These are phyloP conservation scores for Athrips mouffetella DNA, from an alignment of 2,888 invertebrate genomes.

Conservation along the genomic window DNA sequence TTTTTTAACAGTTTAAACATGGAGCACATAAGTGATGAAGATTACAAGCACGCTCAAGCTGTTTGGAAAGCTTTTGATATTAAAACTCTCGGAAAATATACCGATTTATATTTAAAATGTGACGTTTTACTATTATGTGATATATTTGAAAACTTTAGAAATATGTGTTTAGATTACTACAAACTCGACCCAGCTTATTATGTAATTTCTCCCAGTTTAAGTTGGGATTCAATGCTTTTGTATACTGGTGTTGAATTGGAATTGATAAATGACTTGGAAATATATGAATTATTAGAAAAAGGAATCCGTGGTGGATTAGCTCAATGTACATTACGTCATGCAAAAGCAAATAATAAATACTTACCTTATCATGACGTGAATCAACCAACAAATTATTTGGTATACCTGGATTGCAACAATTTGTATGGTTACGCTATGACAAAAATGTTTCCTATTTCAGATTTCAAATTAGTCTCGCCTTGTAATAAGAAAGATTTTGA, in stretches of 20 bases:
- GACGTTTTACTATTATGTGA: constrained; percentile 19
- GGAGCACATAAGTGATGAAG: neutral
- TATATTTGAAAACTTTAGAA: constrained; percentile 22
- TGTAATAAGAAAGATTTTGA: constrained; percentile 18
- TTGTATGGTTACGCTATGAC: constrained; percentile 36
- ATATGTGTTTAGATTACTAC: constrained; percentile 15
- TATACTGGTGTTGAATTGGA: constrained; percentile 8
- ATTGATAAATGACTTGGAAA: neutral
- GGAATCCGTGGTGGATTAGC: constrained; percentile 14
- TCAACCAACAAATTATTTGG: constrained; percentile 24
- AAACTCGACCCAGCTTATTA: constrained; percentile 21
- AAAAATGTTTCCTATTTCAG: constrained; percentile 26
- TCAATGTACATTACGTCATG: neutral
- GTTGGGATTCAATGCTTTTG: constrained; percentile 18
- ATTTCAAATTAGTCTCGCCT: constrained; percentile 22
- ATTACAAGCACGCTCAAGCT: constrained; percentile 16
- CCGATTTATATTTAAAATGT: constrained; percentile 20
- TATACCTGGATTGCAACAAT: constrained; percentile 36
- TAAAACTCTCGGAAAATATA: constrained; percentile 18
- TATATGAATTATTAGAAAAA: constrained; percentile 1
- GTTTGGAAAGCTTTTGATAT: constrained; percentile 19
- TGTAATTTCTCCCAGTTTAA: constrained; percentile 10
- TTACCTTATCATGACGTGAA: constrained; percentile 1
- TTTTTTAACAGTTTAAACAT: constrained; percentile 16
- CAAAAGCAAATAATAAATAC: constrained; percentile 15